phyloP scores from a whole-genome alignment of 2,888 invertebrate species.

The Theodoxus fluviatilis region DNA sequence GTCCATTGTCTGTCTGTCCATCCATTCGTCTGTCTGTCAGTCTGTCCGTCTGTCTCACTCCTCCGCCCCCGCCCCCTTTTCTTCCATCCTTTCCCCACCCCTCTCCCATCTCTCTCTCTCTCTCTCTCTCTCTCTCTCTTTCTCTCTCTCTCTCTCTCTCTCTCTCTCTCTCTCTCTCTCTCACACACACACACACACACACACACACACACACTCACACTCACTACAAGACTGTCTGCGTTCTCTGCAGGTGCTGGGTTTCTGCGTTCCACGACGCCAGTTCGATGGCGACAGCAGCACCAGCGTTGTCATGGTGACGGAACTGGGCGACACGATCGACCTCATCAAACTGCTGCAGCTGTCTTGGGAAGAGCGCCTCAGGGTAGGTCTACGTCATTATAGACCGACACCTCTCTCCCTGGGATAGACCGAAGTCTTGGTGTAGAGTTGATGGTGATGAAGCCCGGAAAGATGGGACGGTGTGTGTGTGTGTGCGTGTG shows the following conservation, averaged over 20 bases:
- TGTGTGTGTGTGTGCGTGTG: too few relatives aligned
- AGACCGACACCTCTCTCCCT: too few relatives aligned
- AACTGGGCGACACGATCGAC: constrained; percentile 67
- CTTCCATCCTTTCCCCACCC: background rate
- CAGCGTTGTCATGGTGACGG: constrained; percentile 64
- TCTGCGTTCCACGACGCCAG: constrained; percentile 62
- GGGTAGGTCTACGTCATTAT: too few relatives aligned
- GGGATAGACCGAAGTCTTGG: too few relatives aligned
- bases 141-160: constrained; percentile 23
- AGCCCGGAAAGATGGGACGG: too few relatives aligned
- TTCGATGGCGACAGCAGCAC: constrained; percentile 46
- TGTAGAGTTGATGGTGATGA: too few relatives aligned
- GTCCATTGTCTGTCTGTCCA: background rate
- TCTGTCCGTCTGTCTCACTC: background rate
- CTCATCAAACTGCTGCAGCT: constrained; percentile 67
- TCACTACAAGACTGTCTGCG: background rate
- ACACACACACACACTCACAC: background rate
- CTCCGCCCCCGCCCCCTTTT: background rate
- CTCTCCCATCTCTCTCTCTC: background rate
- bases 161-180: background rate
- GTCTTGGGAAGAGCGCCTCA: constrained; percentile 68
- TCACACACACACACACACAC: background rate
- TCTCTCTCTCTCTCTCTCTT: constrained; percentile 17
- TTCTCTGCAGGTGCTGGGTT: constrained; percentile 63
- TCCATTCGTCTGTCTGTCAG: background rate